phyloP scores from a whole-genome alignment of 2,888 invertebrate genomes.

The Apodemia duryi region DNA sequence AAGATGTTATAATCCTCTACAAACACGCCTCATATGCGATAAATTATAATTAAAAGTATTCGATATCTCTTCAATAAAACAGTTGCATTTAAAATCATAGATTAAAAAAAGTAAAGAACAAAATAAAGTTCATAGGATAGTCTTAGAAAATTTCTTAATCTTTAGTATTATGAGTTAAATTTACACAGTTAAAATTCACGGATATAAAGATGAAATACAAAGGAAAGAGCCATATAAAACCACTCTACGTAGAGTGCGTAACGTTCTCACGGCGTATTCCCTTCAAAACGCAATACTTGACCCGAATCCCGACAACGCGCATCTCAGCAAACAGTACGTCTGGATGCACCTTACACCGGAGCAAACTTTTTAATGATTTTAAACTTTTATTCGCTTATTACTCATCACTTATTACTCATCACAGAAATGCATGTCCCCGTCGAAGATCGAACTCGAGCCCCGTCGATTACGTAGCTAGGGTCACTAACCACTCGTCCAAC shows the following conservation, averaged over 20 bases:
- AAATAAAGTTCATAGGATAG: neutral
- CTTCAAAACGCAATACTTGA: constrained; percentile 51
- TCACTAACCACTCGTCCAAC: no score
- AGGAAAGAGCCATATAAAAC: neutral
- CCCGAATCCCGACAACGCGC: constrained; percentile 51
- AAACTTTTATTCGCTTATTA: no score
- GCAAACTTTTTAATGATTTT: neutral
- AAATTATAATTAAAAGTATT: no score
- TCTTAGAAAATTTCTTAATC: neutral
- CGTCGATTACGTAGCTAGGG: no score
- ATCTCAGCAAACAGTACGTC: constrained; percentile 37
- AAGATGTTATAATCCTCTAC: no score
- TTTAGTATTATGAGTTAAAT: neutral
- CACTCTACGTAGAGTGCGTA: constrained; percentile 31
- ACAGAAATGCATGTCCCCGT: no score
- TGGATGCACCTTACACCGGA: constrained; percentile 33
- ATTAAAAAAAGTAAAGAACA: neutral
- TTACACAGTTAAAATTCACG: constrained; percentile 1
- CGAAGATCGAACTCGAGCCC: no score
- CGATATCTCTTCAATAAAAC: no score
- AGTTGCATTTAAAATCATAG: no score
- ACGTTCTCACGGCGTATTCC: constrained; percentile 27
- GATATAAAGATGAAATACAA: neutral
- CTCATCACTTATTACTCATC: no score
- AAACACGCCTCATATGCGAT: no score